These are phyloP conservation scores for Onychostruthus taczanowskii DNA, from an alignment of 2,113 vertebrate species.

Conservation along the genomic window DNA sequence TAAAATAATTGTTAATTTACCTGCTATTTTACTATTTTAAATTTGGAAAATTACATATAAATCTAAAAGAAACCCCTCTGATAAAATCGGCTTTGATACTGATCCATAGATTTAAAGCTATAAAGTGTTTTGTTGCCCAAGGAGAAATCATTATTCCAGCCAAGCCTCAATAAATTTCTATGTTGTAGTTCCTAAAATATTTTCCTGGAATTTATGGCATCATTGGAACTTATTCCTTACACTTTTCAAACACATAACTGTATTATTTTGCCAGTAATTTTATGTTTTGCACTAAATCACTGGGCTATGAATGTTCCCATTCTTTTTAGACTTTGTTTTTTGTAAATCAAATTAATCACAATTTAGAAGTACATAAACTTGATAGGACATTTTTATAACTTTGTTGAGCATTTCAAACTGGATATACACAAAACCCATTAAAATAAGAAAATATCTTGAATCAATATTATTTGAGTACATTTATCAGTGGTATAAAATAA, in stretches of 20 bases:
- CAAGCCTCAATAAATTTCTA: conserved; percentile 46
- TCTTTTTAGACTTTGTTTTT: conserved; percentile 10
- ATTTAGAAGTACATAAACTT: conserved; percentile 22
- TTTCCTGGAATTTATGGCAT: conserved; percentile 67
- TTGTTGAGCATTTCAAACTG: conserved; percentile 14
- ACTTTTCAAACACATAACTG: conserved; percentile 48
- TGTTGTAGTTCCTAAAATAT: conserved; percentile 56
- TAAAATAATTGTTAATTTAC: background rate
- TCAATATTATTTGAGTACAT: background rate
- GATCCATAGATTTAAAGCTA: background rate
- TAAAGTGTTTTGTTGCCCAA: background rate
- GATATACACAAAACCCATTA: background rate
- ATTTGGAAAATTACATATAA: background rate
- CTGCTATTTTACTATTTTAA: background rate
- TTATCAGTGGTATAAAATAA: background rate
- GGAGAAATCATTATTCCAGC: conserved; percentile 37
- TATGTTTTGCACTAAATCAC: conserved; percentile 55
- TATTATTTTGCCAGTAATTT: conserved; percentile 64
- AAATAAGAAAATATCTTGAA: conserved; percentile 16
- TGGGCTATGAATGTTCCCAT: conserved; percentile 23
- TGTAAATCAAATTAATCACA: conserved; percentile 48
- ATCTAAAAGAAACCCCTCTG: background rate
- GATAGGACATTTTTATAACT: conserved; percentile 43
- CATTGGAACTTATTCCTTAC: conserved; percentile 57
- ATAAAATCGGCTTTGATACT: background rate